phyloP scores from a whole-genome alignment of 2,888 invertebrate genomes.

The Lysandra coridon region DNA sequence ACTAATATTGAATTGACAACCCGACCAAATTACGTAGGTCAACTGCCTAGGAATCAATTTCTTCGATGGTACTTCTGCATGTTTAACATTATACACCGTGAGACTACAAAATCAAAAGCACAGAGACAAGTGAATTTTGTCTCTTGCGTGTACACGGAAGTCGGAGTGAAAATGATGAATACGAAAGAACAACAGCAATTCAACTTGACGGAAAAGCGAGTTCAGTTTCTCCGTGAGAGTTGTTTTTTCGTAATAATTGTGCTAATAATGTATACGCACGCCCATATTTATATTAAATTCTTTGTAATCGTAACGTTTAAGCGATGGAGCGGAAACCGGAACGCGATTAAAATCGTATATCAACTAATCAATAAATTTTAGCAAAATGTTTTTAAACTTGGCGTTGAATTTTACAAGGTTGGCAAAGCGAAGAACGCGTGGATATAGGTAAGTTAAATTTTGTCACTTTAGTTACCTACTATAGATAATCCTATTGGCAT shows the following conservation, averaged over 20 bases:
- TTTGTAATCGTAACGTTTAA: constrained; percentile 22
- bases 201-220: constrained; percentile 20
- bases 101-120: too few relatives aligned
- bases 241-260: constrained; percentile 27
- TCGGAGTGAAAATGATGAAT: background rate
- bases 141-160: background rate
- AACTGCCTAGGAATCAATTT: too few relatives aligned
- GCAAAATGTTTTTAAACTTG: background rate
- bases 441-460: too few relatives aligned
- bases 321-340: constrained; percentile 23
- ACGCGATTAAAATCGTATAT: constrained; percentile 3
- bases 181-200: constrained; percentile 1
- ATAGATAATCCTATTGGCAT: too few relatives aligned
- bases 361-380: constrained; percentile 30
- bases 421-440: background rate
- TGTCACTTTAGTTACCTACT: too few relatives aligned
- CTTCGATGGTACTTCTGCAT: too few relatives aligned
- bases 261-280: constrained; percentile 26
- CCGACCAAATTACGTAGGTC: too few relatives aligned
- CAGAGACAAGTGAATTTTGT: too few relatives aligned
- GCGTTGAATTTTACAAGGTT: background rate
- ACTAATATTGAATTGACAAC: too few relatives aligned
- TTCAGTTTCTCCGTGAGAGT: constrained; percentile 3
- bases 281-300: constrained; percentile 28
- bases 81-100: too few relatives aligned